These are phyloP conservation scores for Coleophora deauratella DNA, from an alignment of 2,888 invertebrate genomes.

Conservation along the genomic window DNA sequence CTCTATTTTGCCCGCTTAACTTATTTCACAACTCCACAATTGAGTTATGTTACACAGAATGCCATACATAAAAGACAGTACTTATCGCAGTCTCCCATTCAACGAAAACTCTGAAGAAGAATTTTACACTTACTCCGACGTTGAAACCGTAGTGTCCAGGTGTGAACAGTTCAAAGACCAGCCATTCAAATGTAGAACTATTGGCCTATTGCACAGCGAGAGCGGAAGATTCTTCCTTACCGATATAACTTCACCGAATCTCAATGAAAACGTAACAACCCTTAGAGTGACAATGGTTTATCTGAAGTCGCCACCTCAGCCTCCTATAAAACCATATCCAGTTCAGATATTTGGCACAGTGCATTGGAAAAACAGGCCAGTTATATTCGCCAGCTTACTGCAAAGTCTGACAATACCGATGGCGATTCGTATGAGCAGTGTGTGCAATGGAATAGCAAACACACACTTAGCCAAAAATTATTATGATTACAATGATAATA, in stretches of 20 bases:
- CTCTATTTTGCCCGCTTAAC: background rate
- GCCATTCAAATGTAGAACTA: conserved; percentile 38
- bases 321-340: conserved; percentile 39
- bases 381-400: conserved; percentile 43
- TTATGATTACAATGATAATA: no score
- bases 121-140: conserved; percentile 34
- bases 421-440: no score
- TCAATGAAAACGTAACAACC: conserved; percentile 16
- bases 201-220: conserved; percentile 45
- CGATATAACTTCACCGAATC: conserved; percentile 31
- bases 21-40: no score
- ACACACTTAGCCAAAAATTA: no score
- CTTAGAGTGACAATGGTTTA: conserved; percentile 40
- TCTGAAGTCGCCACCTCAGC: conserved; percentile 27
- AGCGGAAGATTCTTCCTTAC: conserved; percentile 40
- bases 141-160: conserved; percentile 28
- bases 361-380: conserved; percentile 44
- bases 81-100: conserved; percentile 34
- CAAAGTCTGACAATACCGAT: conserved; percentile 18
- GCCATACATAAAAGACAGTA: conserved; percentile 23
- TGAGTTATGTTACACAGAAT: no score
- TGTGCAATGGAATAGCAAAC: no score
- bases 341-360: conserved; percentile 54
- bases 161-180: conserved; percentile 23
- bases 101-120: conserved; percentile 31